Evolutionary conservation across 2,888 invertebrate species (phyloP), one percentile per base, ranked within the genome.

Genomic region (Xanthorhoe designata): DNA sequence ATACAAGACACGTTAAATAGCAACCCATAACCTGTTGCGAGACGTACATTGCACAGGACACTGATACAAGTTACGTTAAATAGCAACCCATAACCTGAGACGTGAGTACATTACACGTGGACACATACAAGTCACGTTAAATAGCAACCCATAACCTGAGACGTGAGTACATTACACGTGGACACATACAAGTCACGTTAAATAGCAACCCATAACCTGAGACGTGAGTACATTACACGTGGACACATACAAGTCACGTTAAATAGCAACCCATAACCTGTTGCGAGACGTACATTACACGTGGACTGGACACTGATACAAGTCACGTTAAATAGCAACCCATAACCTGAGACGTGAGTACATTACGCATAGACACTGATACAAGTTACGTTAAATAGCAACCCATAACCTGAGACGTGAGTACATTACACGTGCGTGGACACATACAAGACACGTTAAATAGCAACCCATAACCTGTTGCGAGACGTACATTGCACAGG

Each of bases 331-430:
- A n/a, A n/a, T 24, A 24, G 24, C 24, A 24, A 1, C 94, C 1
- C 91, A 94, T 63, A 85, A 92, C 68, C 83, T 95, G 73, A 17
- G 94, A 95, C 77, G 94, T 96, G 58, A 94, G 35, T 61, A 45
- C 32, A 32, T n/a, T n/a, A n/a, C n/a, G n/a, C 32, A 32, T 32
- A 6, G 5, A 32, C 24, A 24, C 5, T n/a, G n/a, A 24, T 5
- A 24, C 24, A 24, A n/a, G n/a, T n/a, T n/a, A n/a, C n/a, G n/a
- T n/a, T n/a, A n/a, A n/a, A n/a, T 24, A 24, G 24, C 24, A 24
- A 1, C 94, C 1, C 91, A 94, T 63, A 85, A 92, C 68, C 83
- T 95, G 73, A 17, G 94, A 95, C 77, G 94, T 96, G 58, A 94
- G 35, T 61, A 45, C 32, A 32, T n/a, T n/a, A n/a, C n/a, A n/a